These are phyloP conservation scores for Pocillopora grandis DNA, from an alignment of 92 coral and sea anemone species.

Conservation along the genomic window DNA sequence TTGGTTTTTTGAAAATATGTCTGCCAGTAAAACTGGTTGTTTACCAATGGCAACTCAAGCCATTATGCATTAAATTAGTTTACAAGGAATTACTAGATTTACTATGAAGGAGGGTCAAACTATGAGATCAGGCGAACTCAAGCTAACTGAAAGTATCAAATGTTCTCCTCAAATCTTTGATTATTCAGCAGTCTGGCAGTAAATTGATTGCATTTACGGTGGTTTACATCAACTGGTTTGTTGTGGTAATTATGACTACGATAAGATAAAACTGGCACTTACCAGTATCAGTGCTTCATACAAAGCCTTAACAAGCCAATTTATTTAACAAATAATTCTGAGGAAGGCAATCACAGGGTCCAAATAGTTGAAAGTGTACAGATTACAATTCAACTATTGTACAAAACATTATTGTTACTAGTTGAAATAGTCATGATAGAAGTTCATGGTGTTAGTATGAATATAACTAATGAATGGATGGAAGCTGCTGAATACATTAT, in stretches of 20 bases:
- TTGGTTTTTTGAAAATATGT: too few species aligned
- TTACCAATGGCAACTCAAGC: too few species aligned
- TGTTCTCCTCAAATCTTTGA: neutral
- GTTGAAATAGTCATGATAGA: neutral
- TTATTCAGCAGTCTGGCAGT: too few species aligned
- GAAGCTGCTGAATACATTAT: neutral
- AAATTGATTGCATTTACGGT: neutral
- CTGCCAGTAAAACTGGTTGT: too few species aligned
- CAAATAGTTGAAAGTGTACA: neutral
- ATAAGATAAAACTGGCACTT: neutral
- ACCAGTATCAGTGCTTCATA: neutral
- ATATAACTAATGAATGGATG: neutral
- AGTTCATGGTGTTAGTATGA: neutral
- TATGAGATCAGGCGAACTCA: neutral
- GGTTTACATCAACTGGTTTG: neutral
- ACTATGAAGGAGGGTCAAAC: neutral
- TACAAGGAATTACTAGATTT: too few species aligned
- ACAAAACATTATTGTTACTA: neutral
- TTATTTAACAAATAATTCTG: neutral
- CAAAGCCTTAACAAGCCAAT: neutral
- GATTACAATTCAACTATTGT: neutral
- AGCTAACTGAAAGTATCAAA: neutral
- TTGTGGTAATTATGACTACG: neutral
- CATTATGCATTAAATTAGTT: too few species aligned
- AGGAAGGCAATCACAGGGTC: conserved; percentile 1